phyloP scores from a whole-genome alignment of 1,140 invertebrate species.

The Orchestia grillus region DNA sequence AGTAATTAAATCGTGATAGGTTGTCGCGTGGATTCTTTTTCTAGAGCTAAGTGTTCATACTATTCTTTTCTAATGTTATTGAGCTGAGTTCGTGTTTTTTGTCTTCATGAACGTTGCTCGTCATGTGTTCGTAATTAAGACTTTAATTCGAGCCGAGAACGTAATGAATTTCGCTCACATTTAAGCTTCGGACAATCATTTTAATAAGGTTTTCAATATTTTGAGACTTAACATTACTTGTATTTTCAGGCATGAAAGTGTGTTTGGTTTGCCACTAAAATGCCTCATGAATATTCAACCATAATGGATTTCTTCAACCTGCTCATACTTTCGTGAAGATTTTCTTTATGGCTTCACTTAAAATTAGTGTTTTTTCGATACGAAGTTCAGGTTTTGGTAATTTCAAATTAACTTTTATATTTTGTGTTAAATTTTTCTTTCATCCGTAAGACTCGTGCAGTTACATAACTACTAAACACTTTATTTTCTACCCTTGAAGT shows the following conservation, averaged over 20 bases:
- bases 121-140: neutral
- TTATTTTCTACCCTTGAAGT: neutral
- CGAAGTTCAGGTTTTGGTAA: neutral
- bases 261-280: neutral
- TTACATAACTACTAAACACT: neutral
- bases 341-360: neutral
- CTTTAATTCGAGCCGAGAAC: neutral
- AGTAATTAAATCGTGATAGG: neutral
- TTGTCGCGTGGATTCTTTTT: neutral
- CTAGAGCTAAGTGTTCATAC: neutral
- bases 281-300: neutral
- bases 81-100: neutral
- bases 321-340: neutral
- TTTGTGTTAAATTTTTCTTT: neutral
- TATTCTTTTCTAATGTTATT: neutral
- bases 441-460: neutral
- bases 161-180: neutral
- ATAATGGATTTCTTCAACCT: neutral
- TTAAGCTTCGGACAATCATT: neutral
- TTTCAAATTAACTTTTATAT: neutral
- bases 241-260: neutral
- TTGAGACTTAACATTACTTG: neutral
- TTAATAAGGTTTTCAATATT: neutral
- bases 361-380: neutral
- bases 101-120: neutral